Evolutionary conservation across 2,113 vertebrate genomes (phyloP).

Genomic region (Athene noctua): DNA sequence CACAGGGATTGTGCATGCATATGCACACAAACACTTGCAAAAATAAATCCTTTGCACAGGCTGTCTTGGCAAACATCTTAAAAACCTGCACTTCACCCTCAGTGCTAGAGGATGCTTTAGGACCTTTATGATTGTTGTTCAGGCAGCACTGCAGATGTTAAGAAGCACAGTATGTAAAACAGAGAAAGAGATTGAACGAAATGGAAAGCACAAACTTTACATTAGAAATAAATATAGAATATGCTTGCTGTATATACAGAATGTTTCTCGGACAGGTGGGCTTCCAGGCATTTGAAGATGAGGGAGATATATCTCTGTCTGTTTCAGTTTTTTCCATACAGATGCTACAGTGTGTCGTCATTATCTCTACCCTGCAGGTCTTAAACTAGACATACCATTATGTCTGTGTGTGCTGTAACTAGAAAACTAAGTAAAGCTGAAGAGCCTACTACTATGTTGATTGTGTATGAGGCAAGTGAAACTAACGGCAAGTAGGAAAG

Average conservation of each 20-base stretch:
- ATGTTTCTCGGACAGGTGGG: background rate
- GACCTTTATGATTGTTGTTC: background rate
- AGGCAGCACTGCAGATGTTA: background rate
- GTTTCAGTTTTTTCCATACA: background rate
- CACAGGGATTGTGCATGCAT: background rate
- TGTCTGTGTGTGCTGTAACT: background rate
- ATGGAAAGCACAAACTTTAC: background rate
- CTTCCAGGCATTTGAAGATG: background rate
- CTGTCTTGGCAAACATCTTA: slow-evolving; percentile 54
- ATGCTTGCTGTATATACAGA: background rate
- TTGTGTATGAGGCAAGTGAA: background rate
- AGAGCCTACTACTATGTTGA: background rate
- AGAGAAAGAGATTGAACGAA: background rate
- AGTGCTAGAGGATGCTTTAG: background rate
- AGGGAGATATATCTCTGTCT: background rate
- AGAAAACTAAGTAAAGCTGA: background rate
- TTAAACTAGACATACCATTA: background rate
- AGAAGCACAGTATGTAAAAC: background rate
- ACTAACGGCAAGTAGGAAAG: background rate
- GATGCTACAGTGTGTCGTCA: background rate
- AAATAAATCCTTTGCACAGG: slow-evolving; percentile 55
- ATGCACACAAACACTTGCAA: slow-evolving; percentile 14
- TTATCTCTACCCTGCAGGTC: background rate
- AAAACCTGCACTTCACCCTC: slow-evolving; percentile 15
- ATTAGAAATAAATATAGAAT: background rate